Conservation (phyloP, 2,888 invertebrate species). For the Lochmaea capreae region DNA sequence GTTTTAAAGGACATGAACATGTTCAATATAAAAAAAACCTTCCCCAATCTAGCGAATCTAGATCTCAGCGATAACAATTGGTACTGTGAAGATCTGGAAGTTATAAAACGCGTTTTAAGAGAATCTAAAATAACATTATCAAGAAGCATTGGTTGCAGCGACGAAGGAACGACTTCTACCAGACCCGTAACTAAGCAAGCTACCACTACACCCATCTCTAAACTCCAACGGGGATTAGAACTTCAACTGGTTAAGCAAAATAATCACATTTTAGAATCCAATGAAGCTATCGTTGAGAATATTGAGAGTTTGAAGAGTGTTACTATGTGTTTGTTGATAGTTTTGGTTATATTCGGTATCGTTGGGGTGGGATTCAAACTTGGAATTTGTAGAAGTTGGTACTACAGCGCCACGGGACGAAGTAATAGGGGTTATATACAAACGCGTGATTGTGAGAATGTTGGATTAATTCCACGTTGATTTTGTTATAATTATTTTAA, state of each 20-base stretch:
- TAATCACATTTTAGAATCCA: constrained; percentile 27
- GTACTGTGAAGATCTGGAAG: constrained; percentile 50
- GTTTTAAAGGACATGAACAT: constrained; percentile 49
- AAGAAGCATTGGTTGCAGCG: constrained; percentile 25
- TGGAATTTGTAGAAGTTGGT: constrained; percentile 17
- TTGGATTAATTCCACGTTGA: constrained; percentile 33
- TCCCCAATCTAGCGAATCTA: constrained; percentile 45
- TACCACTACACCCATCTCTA: not conserved
- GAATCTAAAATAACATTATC: constrained; percentile 42
- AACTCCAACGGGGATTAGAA: constrained; percentile 8
- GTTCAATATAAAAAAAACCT: constrained; percentile 39
- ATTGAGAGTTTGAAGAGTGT: constrained; percentile 23
- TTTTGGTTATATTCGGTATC: constrained; percentile 15
- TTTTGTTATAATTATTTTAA: not conserved
- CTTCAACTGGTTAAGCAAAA: constrained; percentile 24
- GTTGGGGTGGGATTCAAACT: constrained; percentile 2
- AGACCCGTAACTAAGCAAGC: not conserved
- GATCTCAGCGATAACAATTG: constrained; percentile 54
- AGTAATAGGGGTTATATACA: constrained; percentile 27
- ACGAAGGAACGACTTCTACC: constrained; percentile 4
- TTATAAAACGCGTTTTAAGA: constrained; percentile 44
- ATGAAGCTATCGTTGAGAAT: constrained; percentile 18
- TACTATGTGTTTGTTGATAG: constrained; percentile 25
- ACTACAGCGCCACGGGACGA: not conserved
- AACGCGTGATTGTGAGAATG: constrained; percentile 29